A percentile compares a stretch with the other conserved stretches of the same genome.
Evolutionary conservation across 2,797 vertebrate genomes (phyloP).

Genomic region (Limosa lapponica): DNA sequence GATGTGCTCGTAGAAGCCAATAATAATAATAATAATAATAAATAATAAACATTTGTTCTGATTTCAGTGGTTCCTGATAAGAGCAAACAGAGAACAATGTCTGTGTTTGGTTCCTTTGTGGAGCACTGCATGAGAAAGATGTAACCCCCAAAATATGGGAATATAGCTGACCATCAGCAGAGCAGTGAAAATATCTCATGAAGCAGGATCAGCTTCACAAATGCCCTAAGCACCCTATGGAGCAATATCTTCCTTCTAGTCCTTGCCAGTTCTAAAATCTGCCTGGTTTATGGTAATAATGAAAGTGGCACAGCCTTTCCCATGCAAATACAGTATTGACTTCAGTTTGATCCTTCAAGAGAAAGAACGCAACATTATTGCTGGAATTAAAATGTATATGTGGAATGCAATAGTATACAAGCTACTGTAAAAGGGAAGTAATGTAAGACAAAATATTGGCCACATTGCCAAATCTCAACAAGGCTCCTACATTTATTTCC

Average conservation of each 20-base stretch:
- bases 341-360: background rate
- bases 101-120: background rate
- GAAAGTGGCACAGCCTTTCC: background rate
- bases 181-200: background rate
- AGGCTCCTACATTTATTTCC: background rate
- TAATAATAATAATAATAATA: constrained; percentile 14
- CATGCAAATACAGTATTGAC: background rate
- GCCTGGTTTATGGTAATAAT: background rate
- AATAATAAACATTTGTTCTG: constrained; percentile 1
- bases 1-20: background rate
- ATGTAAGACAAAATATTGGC: background rate
- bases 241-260: background rate
- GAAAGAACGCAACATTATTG: background rate
- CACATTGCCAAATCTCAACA: background rate
- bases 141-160: background rate
- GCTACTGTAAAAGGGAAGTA: background rate
- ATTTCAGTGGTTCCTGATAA: background rate
- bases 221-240: background rate
- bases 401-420: background rate
- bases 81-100: background rate
- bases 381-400: background rate
- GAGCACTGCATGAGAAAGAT: background rate
- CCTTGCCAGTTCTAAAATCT: background rate
- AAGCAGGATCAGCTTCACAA: background rate
- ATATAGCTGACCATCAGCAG: background rate